Base-by-base conservation (phyloP, 2,888 invertebrate genomes). In the Hybos culiciformis region DNA sequence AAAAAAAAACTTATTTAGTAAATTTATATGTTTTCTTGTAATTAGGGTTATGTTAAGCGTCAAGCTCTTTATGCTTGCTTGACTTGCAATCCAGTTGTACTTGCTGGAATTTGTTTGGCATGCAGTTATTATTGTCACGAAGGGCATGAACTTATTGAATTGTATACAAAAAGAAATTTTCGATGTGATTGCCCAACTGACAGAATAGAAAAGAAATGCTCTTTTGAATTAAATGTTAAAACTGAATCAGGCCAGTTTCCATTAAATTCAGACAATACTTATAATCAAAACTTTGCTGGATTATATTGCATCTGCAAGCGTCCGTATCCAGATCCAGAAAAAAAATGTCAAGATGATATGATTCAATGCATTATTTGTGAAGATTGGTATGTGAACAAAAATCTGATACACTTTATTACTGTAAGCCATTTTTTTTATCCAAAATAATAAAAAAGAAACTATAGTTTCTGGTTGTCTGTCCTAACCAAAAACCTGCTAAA, bases 311-410 rank as follows among this genome's bases (percentile, higher is more conserved):
- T 70, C 11, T 99, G 98, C 62, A 70, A 80, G 32, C 75, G 91
- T 42, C 94, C 94, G 0, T 98, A 96, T 67, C 97, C 97, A 11
- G 96, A 97, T 67, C 83, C 84, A 1, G 91, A 93, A 9, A 77
- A 80, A 58, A 71, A 74, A 5, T 66, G 74, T 29, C 82, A 83
- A 42, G 93, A 93, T 67, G 84, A 87, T 54, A 97, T 97, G 96
- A 78, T 94, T 39, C 97, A 98, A 60, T 98, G 98, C 59, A 73
- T 86, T 36, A 70, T 94, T 42, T 98, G 98, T 64, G 98, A 98
- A 63, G 97, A 98, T 64, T 98, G 98, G 98, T n/a, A n/a, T n/a
- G n/a, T n/a, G n/a, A n/a, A n/a, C n/a, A n/a, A n/a, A n/a, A n/a
- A n/a, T n/a, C n/a, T n/a, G n/a, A n/a, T n/a, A n/a, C n/a, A n/a